Conservation (phyloP, 2,888 invertebrate genomes). For the Eupithecia insigniata region DNA sequence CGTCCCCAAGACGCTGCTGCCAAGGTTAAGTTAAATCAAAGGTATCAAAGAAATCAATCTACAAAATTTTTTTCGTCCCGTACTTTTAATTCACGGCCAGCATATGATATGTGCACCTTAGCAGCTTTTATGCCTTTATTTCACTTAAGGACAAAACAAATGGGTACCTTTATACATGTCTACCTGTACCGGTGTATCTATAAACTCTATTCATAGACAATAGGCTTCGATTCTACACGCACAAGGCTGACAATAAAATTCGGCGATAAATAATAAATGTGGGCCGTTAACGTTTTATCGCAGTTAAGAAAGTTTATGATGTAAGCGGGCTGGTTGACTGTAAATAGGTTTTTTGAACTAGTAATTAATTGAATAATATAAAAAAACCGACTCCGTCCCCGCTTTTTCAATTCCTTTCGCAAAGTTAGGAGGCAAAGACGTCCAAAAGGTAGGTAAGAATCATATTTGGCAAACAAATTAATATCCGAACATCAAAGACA, state of each 20-base stretch:
- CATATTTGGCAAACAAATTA: no score
- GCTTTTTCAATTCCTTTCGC: no score
- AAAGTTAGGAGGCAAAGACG: no score
- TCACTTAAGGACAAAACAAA: neutral
- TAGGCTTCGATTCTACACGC: slow-evolving; percentile 45
- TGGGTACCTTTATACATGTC: slow-evolving; percentile 8
- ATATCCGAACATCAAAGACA: no score
- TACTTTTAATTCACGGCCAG: neutral
- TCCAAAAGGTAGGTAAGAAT: no score
- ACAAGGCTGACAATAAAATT: slow-evolving; percentile 54
- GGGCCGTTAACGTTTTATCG: slow-evolving; percentile 55
- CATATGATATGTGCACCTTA: neutral
- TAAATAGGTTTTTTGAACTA: neutral
- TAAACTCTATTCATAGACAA: slow-evolving; percentile 37
- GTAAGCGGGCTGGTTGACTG: slow-evolving; percentile 14
- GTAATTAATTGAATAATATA: neutral
- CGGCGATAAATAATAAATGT: slow-evolving; percentile 57
- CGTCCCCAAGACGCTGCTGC: no score
- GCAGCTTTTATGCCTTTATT: neutral
- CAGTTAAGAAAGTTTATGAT: slow-evolving; percentile 37
- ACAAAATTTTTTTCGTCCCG: neutral
- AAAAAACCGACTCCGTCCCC: neutral
- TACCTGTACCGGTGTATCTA: slow-evolving; percentile 4
- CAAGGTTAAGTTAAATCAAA: neutral
- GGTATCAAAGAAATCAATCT: no score